Percentiles rank a stretch among this genome's conserved stretches.
Conservation (phyloP, 2,113 vertebrate genomes). For the Entomyzon cyanotis region DNA sequence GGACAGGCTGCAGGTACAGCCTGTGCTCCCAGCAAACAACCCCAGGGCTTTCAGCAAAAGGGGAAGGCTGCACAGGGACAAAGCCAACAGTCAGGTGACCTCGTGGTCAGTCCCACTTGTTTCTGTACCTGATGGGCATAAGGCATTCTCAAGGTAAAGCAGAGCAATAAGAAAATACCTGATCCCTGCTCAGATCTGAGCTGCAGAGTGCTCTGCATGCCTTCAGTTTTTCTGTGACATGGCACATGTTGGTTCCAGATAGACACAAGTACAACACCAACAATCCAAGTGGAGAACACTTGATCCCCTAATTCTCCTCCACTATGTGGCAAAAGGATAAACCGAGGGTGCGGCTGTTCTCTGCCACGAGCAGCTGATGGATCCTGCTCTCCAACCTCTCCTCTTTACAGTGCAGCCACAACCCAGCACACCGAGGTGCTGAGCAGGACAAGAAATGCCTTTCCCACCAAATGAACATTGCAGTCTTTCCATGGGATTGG, state of each 20-base stretch:
- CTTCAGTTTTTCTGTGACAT: neutral
- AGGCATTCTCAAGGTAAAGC: neutral
- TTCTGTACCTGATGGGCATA: neutral
- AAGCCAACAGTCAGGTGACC: neutral
- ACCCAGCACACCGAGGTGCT: neutral
- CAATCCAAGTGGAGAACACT: neutral
- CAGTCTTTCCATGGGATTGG: neutral
- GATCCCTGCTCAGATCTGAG: neutral
- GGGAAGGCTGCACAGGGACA: neutral
- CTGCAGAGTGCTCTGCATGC: neutral
- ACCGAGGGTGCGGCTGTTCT: neutral
- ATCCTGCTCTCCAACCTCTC: neutral
- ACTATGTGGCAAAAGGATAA: neutral
- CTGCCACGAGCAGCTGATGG: neutral
- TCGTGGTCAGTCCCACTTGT: neutral
- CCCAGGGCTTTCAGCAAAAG: neutral
- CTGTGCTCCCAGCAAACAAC: neutral
- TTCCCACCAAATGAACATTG: neutral
- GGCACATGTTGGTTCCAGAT: fast-evolving
- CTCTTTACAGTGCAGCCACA: neutral
- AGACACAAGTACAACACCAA: neutral
- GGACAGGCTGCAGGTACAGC: neutral
- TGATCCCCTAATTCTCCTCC: neutral
- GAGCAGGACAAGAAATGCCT: neutral
- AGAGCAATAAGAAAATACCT: neutral